phyloP scores from a whole-genome alignment of 2,797 vertebrate species.

The Lateolabrax maculatus region DNA sequence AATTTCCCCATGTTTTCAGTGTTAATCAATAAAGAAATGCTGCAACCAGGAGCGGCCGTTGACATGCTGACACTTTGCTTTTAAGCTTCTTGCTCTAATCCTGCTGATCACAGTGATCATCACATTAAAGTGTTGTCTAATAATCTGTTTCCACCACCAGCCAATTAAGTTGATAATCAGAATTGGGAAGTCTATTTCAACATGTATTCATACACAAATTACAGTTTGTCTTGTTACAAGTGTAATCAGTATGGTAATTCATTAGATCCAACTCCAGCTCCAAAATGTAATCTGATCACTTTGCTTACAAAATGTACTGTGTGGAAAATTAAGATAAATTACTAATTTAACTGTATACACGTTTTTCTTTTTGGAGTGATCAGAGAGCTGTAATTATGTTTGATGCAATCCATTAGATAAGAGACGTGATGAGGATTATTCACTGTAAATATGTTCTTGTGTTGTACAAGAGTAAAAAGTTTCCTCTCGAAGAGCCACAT shows the following conservation, averaged over 20 bases:
- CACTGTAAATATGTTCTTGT: not conserved
- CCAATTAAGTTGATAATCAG: conserved; percentile 25
- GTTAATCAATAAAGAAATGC: conserved; percentile 21
- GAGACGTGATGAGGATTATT: conserved; percentile 20
- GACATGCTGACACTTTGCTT: conserved; percentile 16
- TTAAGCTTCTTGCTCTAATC: conserved; percentile 6
- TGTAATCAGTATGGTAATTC: conserved; percentile 28
- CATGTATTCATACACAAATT: conserved; percentile 22
- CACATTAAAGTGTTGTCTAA: conserved; percentile 24
- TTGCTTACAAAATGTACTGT: conserved; percentile 1
- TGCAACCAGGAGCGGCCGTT: not conserved
- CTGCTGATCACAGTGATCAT: conserved; percentile 34
- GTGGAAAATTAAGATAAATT: conserved; percentile 6
- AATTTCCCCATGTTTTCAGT: conserved; percentile 6
- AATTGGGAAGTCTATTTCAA: conserved; percentile 15
- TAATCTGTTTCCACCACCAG: conserved; percentile 11
- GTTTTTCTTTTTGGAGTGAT: not conserved
- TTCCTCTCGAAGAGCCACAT: not conserved
- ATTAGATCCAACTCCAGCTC: conserved; percentile 6
- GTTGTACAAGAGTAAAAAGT: not conserved
- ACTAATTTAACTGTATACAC: not conserved
- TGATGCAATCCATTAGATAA: conserved; percentile 11
- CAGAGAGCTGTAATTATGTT: conserved; percentile 2
- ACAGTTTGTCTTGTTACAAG: conserved; percentile 6
- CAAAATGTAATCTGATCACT: conserved; percentile 1